phyloP scores from a whole-genome alignment of 1,140 invertebrate species.

The Aphis gossypii region DNA sequence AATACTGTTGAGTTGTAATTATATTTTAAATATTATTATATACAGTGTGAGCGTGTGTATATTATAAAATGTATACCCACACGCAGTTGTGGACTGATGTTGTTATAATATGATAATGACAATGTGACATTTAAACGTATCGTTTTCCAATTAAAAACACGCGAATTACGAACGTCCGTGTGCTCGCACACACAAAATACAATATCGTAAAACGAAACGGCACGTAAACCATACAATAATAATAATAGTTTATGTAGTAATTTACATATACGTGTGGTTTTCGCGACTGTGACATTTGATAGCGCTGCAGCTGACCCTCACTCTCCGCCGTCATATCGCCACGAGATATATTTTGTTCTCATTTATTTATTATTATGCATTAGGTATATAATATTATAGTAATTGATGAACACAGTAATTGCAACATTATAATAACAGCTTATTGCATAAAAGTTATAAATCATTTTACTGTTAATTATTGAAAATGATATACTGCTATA shows the following conservation, averaged over 20 bases:
- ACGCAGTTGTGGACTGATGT: not conserved
- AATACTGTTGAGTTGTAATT: not conserved
- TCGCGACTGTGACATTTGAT: not conserved
- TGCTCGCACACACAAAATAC: not conserved
- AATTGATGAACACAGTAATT: not conserved
- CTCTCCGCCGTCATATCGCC: not conserved
- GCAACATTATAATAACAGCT: not conserved
- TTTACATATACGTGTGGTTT: not conserved
- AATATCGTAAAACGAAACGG: not conserved
- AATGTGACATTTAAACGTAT: slow-evolving; percentile 18
- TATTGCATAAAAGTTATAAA: not conserved
- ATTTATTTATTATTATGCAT: not conserved
- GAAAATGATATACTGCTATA: not conserved
- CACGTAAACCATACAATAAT: not conserved
- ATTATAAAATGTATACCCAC: not conserved
- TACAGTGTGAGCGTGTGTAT: not conserved
- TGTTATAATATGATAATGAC: not conserved
- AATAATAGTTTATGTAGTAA: not conserved
- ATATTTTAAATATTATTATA: not conserved
- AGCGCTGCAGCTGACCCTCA: not conserved
- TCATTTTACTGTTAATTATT: not conserved
- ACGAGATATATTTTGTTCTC: not conserved
- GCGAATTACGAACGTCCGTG: not conserved
- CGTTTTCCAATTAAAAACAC: slow-evolving; percentile 8
- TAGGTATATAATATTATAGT: not conserved